A percentile compares a stretch with the other conserved stretches of the same genome.
phyloP scores from a whole-genome alignment of 2,113 vertebrate species.

The Elanoides forficatus region DNA sequence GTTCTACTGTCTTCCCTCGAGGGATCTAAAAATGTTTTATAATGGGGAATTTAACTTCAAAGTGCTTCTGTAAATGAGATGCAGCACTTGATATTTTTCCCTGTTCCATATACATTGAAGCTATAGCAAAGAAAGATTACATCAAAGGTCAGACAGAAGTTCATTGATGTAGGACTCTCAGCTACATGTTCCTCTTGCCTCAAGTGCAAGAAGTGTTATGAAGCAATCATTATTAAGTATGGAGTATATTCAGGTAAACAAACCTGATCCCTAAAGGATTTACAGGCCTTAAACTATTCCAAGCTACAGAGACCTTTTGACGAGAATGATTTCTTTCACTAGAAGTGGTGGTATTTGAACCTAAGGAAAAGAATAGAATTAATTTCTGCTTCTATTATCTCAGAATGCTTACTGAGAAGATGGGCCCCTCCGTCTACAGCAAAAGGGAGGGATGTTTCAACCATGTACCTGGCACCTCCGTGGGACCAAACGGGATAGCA shows the following conservation, averaged over 20 bases:
- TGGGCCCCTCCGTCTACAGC: not conserved
- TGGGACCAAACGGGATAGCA: not conserved
- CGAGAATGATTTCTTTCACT: not conserved
- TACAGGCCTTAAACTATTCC: not conserved
- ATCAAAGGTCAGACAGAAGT: not conserved
- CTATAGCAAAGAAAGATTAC: not conserved
- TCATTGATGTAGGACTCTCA: not conserved
- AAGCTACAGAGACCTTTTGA: not conserved
- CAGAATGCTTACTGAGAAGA: rapidly evolving
- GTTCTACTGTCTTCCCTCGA: not conserved
- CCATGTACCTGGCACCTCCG: not conserved
- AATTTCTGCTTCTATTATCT: rapidly evolving
- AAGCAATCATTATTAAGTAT: not conserved
- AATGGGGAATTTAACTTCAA: constrained; percentile 31
- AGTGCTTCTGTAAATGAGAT: constrained; percentile 18
- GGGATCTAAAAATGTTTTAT: not conserved
- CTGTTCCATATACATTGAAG: not conserved
- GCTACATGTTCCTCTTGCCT: not conserved
- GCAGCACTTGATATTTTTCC: not conserved
- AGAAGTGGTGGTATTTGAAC: not conserved
- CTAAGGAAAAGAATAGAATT: not conserved
- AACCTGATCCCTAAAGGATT: constrained; percentile 18
- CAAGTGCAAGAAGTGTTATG: not conserved
- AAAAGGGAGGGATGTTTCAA: not conserved
- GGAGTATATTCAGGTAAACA: not conserved